Base-by-base conservation (phyloP, 2,888 invertebrate genomes). In the Pasiphila rectangulata region DNA sequence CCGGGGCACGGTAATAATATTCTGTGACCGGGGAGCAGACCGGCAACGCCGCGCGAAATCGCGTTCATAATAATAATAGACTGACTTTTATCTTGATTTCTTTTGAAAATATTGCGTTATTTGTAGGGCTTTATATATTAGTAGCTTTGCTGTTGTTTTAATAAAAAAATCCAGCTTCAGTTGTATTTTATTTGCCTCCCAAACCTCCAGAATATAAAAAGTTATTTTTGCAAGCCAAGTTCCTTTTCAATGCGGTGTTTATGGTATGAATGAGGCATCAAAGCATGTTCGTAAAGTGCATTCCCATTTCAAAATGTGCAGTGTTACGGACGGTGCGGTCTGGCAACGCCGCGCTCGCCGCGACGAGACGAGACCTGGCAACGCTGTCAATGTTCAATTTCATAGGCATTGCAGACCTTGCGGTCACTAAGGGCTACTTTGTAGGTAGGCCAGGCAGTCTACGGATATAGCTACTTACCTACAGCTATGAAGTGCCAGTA, bases 11-110 rank as follows among this genome's bases (percentile, higher is more conserved):
- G n/a, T n/a, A n/a, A n/a, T n/a, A n/a, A n/a, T n/a, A n/a, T n/a
- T n/a, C n/a, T n/a, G n/a, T n/a, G n/a, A n/a, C n/a, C n/a, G n/a
- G 54, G 45, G 10, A 54, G 45, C 67, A 69, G 40, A 40, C 35
- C 46, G 46, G 46, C 46, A 46, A 46, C 46, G 47, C 24, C 71
- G 46, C 53, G 41, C 46, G 13, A 32, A 24, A 32, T 36, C 37
- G 13, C 41, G 29, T 27, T 50, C 46, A 16, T 42, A 43, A 13
- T 24, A 38, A 40, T n/a, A n/a, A 32, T 36, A 41, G 38, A 49
- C 40, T 30, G 35, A 40, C 44, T 30, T 39, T 35, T 36, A 36
- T 29, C 35, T 10, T 27, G 29, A 46, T 42, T 38, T 41, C 38
- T 48, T 40, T 44, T 40, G 35, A 44, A 35, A 23, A 24, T n/a